Conservation (phyloP, 2,888 invertebrate species). For the Parnassius orleans region DNA sequence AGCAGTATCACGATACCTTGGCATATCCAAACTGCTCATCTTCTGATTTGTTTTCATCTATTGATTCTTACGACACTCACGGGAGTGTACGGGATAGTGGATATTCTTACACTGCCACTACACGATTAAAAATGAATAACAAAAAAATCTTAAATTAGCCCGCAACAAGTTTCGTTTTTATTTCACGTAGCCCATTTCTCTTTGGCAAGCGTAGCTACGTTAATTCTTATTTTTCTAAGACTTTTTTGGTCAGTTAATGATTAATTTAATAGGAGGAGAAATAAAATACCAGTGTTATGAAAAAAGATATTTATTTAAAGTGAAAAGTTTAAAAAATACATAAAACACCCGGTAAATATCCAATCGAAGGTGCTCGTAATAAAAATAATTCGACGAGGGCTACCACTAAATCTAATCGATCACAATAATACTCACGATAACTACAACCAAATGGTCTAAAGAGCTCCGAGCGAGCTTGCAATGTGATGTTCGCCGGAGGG, state of each 20-base stretch:
- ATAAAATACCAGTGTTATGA: background rate
- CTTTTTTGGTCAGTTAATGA: background rate
- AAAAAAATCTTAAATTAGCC: background rate
- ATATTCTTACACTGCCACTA: too few relatives aligned
- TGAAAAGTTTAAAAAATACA: constrained; percentile 63
- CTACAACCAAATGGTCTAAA: constrained; percentile 38
- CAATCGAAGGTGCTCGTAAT: constrained; percentile 42
- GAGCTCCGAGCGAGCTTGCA: constrained; percentile 25
- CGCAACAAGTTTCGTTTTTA: background rate
- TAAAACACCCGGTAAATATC: constrained; percentile 52
- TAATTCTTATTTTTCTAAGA: background rate
- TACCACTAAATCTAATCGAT: constrained; percentile 37
- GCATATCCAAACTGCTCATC: too few relatives aligned
- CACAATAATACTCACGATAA: constrained; percentile 37
- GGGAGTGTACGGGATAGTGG: too few relatives aligned
- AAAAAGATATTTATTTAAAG: constrained; percentile 48
- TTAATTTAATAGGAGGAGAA: background rate
- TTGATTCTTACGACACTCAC: too few relatives aligned
- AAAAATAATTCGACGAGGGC: constrained; percentile 42
- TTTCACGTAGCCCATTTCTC: background rate
- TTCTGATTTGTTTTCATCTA: too few relatives aligned
- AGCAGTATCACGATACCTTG: too few relatives aligned
- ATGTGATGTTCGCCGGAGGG: constrained; percentile 24
- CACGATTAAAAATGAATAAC: background rate
- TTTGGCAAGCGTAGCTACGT: background rate